Base-by-base conservation (phyloP, 2,797 vertebrate species). In the Sebastolobus altivelis region DNA sequence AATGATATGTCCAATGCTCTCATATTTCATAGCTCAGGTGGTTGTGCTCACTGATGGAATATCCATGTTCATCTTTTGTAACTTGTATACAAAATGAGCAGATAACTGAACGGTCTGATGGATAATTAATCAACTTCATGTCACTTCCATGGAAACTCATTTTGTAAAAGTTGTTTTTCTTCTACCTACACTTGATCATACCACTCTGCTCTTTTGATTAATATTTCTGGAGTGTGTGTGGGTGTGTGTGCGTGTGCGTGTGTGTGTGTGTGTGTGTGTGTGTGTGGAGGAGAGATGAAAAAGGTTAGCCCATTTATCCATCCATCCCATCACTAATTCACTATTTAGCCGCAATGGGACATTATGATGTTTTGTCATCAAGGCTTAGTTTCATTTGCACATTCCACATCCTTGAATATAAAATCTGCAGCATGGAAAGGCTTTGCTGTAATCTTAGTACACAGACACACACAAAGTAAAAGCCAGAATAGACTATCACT, bases 101-200 rank as follows among this genome's bases (percentile, higher is more conserved):
- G 65, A 52, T 29, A 72, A 56, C 31, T 49, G 72, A 73, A 59
- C 10, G 13, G 65, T 31, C 43, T 65, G 80, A 74, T 49, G 46
- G 72, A 81, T 65, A 43, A 86, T 89, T 76, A 74, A 85, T 88
- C 78, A 87, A 69, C 68, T 55, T 77, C 27, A 76, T 40, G 77
- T 76, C 79, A 37, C 81, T 81, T 86, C 86, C 43, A 35, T 70
- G 37, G 29, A 75, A 84, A 84, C 52, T 77, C 65, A 43, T 61
- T 79, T 52, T 37, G 55, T 54, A 65, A 73, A n/a, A 1, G 20
- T 70, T 63, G 62, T 55, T 61, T n/a, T n/a, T 22, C 58, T 74
- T 37, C 11, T 18, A 58, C 8, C 37, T 29, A 55, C 54, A 76
- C 27, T 27, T 38, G 22, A 77, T 71, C 49, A 65, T 52, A 56